Evolutionary conservation across 2,797 vertebrate species (phyloP).

Genomic region (Acanthornis magna): DNA sequence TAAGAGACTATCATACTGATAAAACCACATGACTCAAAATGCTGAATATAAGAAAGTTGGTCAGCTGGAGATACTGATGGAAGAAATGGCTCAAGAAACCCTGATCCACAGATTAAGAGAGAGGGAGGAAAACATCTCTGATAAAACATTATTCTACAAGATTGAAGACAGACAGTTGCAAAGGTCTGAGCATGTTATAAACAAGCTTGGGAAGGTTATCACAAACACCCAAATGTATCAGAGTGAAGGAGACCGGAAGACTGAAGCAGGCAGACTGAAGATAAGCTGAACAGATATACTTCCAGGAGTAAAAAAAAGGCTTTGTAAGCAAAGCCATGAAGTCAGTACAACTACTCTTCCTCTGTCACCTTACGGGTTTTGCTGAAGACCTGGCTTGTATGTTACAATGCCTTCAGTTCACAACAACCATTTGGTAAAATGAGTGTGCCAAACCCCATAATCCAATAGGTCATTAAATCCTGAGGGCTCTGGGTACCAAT

Average conservation of each 20-base stretch:
- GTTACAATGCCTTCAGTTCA: neutral
- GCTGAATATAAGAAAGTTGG: neutral
- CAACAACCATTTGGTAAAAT: neutral
- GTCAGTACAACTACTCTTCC: neutral
- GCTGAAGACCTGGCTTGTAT: neutral
- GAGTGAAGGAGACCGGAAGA: neutral
- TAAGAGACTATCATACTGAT: neutral
- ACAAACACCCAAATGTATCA: neutral
- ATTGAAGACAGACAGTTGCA: neutral
- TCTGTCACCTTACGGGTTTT: neutral
- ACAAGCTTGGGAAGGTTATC: neutral
- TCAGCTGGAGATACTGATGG: neutral
- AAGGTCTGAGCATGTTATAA: neutral
- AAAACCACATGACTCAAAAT: neutral
- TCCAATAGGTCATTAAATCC: neutral
- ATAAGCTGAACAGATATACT: neutral
- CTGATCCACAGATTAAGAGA: neutral
- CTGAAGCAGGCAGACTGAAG: neutral
- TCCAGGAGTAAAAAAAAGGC: neutral
- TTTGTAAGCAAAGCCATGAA: neutral
- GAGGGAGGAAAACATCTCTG: neutral
- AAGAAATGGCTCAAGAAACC: neutral
- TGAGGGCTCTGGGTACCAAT: neutral
- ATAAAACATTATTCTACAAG: neutral
- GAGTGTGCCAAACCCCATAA: neutral